These are phyloP conservation scores for Philaethria dido DNA, from an alignment of 2,888 invertebrate genomes.

Conservation along the genomic window DNA sequence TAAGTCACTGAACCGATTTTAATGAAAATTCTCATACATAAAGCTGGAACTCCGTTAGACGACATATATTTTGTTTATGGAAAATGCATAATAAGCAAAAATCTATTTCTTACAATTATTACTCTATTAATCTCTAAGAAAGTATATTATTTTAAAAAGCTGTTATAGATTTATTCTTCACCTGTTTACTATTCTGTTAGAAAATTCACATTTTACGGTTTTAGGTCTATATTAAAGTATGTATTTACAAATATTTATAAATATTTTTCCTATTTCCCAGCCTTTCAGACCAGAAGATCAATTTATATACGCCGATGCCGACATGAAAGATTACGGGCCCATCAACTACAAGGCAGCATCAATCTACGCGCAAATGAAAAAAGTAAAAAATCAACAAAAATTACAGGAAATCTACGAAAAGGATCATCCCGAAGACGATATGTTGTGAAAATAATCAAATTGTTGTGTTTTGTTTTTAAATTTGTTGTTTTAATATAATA, in stretches of 20 bases:
- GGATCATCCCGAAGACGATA: slow-evolving; percentile 66
- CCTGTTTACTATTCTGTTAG: too few relatives aligned
- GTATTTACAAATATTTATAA: slow-evolving; percentile 7
- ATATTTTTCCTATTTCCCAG: slow-evolving; percentile 72
- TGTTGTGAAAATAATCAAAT: slow-evolving; percentile 57
- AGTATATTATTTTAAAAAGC: too few relatives aligned
- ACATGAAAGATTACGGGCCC: slow-evolving; percentile 94
- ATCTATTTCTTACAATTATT: too few relatives aligned
- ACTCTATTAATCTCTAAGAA: too few relatives aligned
- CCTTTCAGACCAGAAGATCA: slow-evolving; percentile 91
- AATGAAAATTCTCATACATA: too few relatives aligned
- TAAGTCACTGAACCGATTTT: too few relatives aligned
- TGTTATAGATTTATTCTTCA: too few relatives aligned
- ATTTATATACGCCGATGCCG: slow-evolving; percentile 95
- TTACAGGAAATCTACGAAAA: slow-evolving; percentile 75
- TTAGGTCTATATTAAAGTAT: not conserved
- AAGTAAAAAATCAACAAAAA: slow-evolving; percentile 82
- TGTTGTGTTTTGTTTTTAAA: slow-evolving; percentile 15
- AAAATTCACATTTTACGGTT: too few relatives aligned
- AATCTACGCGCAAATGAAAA: slow-evolving; percentile 90
- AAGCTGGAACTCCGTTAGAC: too few relatives aligned
- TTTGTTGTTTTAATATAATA: slow-evolving; percentile 7
- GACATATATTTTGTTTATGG: too few relatives aligned
- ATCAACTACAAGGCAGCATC: slow-evolving; percentile 96
- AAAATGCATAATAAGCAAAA: too few relatives aligned